Conservation (phyloP, 2,113 vertebrate genomes). For the Hemicordylus capensis region DNA sequence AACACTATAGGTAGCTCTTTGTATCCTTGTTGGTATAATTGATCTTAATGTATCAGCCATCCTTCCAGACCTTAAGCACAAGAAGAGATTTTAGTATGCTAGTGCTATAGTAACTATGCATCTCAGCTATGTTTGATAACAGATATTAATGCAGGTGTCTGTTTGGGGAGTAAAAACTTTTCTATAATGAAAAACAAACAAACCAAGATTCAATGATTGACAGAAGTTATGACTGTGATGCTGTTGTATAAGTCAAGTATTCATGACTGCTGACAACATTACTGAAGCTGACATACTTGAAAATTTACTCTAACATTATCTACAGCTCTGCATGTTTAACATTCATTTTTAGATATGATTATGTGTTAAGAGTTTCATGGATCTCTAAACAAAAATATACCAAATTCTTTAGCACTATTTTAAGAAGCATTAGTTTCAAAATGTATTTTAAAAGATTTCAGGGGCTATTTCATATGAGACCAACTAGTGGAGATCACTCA, state of each 20-base stretch:
- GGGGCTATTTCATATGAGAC: background rate
- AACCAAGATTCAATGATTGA: background rate
- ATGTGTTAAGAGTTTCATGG: background rate
- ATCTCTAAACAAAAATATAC: slow-evolving; percentile 22
- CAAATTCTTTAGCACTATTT: slow-evolving; percentile 8
- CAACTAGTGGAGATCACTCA: background rate
- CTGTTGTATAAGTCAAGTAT: background rate
- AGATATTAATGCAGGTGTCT: background rate
- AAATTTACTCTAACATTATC: background rate
- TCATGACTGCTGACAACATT: background rate
- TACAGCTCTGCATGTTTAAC: background rate
- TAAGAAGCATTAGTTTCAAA: background rate
- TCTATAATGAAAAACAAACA: background rate
- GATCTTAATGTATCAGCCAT: background rate
- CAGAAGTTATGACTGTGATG: background rate
- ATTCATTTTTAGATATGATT: slow-evolving; percentile 1
- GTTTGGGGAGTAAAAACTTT: background rate
- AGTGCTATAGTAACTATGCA: background rate
- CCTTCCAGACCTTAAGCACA: background rate
- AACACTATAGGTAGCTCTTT: background rate
- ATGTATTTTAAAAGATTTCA: background rate
- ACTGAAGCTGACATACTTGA: background rate
- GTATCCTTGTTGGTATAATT: background rate
- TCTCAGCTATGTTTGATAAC: background rate
- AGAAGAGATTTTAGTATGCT: background rate